A percentile compares a stretch with the other conserved stretches of the same genome.
Conservation (phyloP, 2,113 vertebrate species). For the Crypturellus undulatus region DNA sequence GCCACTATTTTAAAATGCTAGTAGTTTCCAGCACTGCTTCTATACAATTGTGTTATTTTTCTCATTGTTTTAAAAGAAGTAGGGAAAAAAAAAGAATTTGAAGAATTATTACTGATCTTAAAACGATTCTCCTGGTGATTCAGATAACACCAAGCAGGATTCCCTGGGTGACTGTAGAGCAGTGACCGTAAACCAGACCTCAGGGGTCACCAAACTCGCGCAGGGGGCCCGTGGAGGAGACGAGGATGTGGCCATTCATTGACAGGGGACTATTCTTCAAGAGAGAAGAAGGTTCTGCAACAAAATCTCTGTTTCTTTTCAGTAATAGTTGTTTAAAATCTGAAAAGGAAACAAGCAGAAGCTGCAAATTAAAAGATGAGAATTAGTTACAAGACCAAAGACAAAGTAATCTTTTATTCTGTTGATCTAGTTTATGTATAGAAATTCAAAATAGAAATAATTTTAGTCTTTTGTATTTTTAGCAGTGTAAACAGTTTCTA, state of each 20-base stretch:
- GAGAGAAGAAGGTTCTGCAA: not conserved
- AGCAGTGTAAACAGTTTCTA: not conserved
- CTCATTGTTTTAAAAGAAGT: not conserved
- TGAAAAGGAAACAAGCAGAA: not conserved
- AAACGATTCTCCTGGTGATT: not conserved
- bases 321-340: not conserved
- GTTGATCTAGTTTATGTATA: not conserved
- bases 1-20: not conserved
- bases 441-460: not conserved
- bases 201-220: conserved; percentile 14
- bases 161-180: not conserved
- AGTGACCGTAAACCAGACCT: conserved; percentile 33
- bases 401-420: not conserved
- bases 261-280: not conserved
- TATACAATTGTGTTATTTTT: not conserved
- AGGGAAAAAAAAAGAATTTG: not conserved
- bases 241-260: not conserved
- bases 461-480: not conserved
- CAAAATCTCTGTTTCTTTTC: not conserved
- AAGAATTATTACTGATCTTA: not conserved
- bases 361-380: not conserved
- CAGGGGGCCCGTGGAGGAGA: not conserved
- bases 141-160: not conserved
- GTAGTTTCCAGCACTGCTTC: not conserved
- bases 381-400: not conserved